phyloP scores from a whole-genome alignment of 2,797 vertebrate species.

The Ceryle rudis region DNA sequence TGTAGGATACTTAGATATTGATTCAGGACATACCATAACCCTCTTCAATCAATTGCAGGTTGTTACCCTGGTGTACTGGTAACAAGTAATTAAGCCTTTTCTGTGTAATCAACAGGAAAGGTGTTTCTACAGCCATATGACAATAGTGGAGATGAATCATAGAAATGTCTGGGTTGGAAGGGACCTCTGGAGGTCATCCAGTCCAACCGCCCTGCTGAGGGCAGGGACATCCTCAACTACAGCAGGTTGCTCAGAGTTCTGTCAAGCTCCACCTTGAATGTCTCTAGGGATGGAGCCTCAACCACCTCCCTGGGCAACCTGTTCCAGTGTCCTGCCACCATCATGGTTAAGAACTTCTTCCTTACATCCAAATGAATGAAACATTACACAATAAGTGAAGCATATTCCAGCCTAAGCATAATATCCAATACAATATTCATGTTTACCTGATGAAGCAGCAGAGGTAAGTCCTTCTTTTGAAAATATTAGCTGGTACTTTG shows the following conservation, averaged over 20 bases:
- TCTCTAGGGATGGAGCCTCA: no score
- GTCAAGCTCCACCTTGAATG: no score
- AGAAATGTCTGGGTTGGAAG: no score
- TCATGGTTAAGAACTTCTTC: no score
- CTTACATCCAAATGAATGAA: neutral
- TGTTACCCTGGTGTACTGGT: neutral
- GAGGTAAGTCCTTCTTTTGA: neutral
- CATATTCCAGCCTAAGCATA: neutral
- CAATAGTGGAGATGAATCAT: neutral
- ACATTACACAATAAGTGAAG: neutral
- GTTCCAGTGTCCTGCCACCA: no score
- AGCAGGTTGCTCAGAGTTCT: no score
- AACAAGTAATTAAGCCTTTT: neutral
- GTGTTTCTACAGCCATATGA: neutral
- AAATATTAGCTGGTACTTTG: neutral
- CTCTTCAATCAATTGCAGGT: neutral
- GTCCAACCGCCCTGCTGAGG: no score
- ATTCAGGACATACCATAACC: neutral
- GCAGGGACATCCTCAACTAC: no score
- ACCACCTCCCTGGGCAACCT: no score
- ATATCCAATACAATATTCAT: fast-evolving
- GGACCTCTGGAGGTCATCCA: no score
- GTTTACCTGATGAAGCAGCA: neutral
- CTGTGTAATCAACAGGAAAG: neutral
- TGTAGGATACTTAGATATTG: neutral